A percentile compares a stretch with the other conserved stretches of the same genome.
Evolutionary conservation across 2,797 vertebrate species (phyloP).

Genomic region (Chlorospingus semifuscus): DNA sequence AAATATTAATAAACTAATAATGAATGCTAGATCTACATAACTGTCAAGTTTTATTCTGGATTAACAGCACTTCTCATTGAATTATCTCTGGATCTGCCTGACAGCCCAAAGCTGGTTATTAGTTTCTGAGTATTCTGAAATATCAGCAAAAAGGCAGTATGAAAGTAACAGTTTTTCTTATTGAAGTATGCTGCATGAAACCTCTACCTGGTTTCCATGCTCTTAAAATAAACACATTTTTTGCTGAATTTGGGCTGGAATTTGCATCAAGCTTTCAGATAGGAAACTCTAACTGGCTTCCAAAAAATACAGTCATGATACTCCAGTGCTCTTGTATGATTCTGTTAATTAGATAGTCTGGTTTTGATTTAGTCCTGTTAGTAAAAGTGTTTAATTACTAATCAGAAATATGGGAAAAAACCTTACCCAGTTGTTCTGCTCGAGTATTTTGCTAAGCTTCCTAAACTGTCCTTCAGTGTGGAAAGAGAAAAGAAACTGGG

Average conservation of each 20-base stretch:
- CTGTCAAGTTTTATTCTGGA: neutral
- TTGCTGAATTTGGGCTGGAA: neutral
- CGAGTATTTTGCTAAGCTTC: neutral
- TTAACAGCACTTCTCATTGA: neutral
- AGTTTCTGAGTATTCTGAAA: neutral
- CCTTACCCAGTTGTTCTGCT: neutral
- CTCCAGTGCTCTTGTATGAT: neutral
- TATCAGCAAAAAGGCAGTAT: neutral
- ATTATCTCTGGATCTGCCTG: neutral
- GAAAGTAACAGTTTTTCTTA: neutral
- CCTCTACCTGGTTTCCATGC: neutral
- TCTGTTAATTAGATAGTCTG: neutral
- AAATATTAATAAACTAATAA: conserved; percentile 45
- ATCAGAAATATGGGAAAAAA: neutral
- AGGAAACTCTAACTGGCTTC: neutral
- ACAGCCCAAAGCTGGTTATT: neutral
- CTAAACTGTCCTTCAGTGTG: neutral
- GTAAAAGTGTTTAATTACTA: neutral
- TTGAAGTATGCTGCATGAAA: neutral
- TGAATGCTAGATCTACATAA: neutral
- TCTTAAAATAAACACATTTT: neutral
- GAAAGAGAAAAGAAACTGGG: neutral
- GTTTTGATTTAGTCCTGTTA: neutral
- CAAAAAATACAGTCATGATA: fast-evolving
- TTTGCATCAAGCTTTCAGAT: neutral